A percentile compares a stretch with the other conserved stretches of the same genome.
These are phyloP conservation scores for Muscidifurax raptorellus DNA, from an alignment of 1,140 invertebrate genomes.

Conservation along the genomic window DNA sequence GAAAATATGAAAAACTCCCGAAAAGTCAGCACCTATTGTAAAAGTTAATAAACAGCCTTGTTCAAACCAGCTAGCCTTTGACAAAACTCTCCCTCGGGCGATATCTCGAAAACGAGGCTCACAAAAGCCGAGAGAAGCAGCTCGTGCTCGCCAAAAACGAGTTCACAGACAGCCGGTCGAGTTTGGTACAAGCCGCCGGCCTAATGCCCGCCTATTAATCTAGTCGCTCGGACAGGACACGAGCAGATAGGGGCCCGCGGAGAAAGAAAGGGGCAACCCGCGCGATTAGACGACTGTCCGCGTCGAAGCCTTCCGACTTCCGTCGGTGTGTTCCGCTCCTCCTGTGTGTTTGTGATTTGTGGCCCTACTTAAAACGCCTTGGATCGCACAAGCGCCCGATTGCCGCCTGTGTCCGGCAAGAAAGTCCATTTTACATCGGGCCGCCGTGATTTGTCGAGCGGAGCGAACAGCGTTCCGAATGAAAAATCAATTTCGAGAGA, in stretches of 20 bases:
- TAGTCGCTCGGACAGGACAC: background rate
- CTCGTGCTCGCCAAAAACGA: slow-evolving; percentile 1
- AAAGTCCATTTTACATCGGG: slow-evolving; percentile 27
- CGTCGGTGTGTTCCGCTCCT: background rate
- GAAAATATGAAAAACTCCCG: no score
- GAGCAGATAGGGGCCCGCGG: background rate
- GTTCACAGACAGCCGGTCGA: background rate
- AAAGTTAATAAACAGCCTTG: no score
- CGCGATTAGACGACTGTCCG: slow-evolving; percentile 39
- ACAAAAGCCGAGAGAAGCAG: background rate
- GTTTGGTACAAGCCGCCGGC: background rate
- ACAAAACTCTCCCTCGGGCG: background rate
- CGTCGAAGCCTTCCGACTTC: slow-evolving; percentile 25
- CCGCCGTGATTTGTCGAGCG: background rate
- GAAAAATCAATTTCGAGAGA: background rate
- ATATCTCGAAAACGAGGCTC: background rate
- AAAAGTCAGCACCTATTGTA: no score
- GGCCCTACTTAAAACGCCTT: slow-evolving; percentile 21
- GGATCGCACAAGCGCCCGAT: background rate
- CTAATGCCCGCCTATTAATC: slow-evolving; percentile 28
- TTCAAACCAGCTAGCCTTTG: background rate
- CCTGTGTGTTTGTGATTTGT: slow-evolving; percentile 26
- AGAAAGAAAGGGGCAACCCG: background rate
- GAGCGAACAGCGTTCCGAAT: background rate
- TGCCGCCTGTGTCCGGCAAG: background rate